These are phyloP conservation scores for Pachypeltis micranthus DNA, from an alignment of 1,140 invertebrate genomes.

Conservation along the genomic window DNA sequence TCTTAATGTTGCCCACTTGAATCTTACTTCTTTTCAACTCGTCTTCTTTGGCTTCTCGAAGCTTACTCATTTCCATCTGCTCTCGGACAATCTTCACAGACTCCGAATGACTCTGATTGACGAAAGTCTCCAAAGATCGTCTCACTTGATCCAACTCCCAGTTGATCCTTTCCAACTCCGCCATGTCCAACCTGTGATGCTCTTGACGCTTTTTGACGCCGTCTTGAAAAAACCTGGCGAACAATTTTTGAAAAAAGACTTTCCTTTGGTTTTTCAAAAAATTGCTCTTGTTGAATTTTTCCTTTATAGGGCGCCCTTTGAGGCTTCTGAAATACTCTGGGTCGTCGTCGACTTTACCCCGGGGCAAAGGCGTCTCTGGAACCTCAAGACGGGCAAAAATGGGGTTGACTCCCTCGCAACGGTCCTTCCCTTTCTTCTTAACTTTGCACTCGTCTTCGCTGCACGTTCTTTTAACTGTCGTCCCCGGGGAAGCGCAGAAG, in stretches of 20 bases:
- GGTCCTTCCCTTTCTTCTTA: no score
- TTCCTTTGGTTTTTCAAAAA: background rate
- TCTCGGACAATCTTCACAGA: background rate
- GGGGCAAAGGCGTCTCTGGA: background rate
- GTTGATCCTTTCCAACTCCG: background rate
- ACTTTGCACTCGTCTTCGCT: background rate
- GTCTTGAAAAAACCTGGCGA: conserved; percentile 8
- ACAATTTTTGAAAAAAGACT: conserved; percentile 4
- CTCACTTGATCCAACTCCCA: conserved; percentile 3
- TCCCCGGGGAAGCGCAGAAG: no score
- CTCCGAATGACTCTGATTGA: background rate
- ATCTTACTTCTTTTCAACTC: background rate
- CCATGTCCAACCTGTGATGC: background rate
- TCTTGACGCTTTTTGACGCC: conserved; percentile 1
- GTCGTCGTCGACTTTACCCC: background rate
- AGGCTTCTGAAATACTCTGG: background rate
- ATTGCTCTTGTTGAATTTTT: conserved; percentile 8
- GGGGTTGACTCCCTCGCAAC: background rate
- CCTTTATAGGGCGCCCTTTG: background rate
- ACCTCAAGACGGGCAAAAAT: background rate
- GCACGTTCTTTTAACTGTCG: background rate
- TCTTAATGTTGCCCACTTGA: background rate
- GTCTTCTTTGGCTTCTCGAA: background rate
- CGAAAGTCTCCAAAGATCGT: background rate
- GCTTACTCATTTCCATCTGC: background rate